Conservation (phyloP, 2,113 vertebrate species). For the Jacana jacana region DNA sequence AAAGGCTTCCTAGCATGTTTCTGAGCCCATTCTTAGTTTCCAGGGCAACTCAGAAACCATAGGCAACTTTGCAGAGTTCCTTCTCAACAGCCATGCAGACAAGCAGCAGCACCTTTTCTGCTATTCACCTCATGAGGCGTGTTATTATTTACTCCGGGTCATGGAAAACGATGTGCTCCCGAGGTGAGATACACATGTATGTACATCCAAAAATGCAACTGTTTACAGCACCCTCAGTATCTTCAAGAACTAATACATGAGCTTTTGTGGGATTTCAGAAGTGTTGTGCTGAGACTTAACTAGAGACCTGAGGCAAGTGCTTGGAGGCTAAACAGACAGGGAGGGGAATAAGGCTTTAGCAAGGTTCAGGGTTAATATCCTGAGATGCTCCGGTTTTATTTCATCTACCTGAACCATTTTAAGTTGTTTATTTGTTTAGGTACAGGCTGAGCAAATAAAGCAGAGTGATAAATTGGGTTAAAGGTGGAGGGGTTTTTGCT, state of each 20-base stretch:
- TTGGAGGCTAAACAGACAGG: background rate
- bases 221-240: background rate
- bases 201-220: background rate
- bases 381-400: background rate
- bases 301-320: background rate
- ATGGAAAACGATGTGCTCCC: background rate
- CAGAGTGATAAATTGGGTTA: background rate
- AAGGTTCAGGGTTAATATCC: background rate
- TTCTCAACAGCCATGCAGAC: background rate
- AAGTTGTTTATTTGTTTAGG: background rate
- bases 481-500: background rate
- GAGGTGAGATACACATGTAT: background rate
- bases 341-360: background rate
- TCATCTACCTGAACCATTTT: background rate
- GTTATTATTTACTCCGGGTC: background rate
- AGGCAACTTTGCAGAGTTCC: background rate
- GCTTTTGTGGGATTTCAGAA: background rate
- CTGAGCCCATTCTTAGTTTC: background rate
- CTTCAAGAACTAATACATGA: background rate
- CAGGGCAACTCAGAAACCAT: background rate
- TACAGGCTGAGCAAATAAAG: background rate
- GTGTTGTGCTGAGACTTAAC: background rate
- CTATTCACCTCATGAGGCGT: background rate
- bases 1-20: background rate
- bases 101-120: rapidly evolving